A percentile compares a stretch with the other conserved stretches of the same genome.
These are phyloP conservation scores for Gymnodraco acuticeps DNA, from an alignment of 2,797 vertebrate genomes.

Conservation along the genomic window DNA sequence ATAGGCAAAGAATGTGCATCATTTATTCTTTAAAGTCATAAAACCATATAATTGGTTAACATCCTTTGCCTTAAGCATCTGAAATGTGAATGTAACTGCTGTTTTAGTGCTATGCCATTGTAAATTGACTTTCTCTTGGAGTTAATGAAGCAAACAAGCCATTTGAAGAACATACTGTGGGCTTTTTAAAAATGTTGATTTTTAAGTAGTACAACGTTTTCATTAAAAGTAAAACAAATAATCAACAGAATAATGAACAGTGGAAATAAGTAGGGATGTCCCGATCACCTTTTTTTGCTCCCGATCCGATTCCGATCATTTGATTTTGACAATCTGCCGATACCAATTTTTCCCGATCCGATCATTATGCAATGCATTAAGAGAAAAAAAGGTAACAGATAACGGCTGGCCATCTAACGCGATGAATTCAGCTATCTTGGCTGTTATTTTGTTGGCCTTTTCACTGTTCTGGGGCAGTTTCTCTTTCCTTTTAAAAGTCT, in stretches of 20 bases:
- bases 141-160: not conserved
- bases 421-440: too few species aligned
- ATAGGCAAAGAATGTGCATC: not conserved
- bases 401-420: too few species aligned
- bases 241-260: not conserved
- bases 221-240: not conserved
- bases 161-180: not conserved
- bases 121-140: not conserved
- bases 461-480: too few species aligned
- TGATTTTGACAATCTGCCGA: too few species aligned
- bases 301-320: too few species aligned
- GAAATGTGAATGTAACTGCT: not conserved
- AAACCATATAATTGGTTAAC: not conserved
- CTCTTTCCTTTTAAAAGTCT: too few species aligned
- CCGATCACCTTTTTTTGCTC: too few species aligned
- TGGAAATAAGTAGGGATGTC: not conserved
- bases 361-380: too few species aligned
- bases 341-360: too few species aligned
- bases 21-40: not conserved
- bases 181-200: not conserved
- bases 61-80: constrained; percentile 1
- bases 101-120: not conserved
- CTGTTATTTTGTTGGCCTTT: too few species aligned
- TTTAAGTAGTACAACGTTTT: not conserved
- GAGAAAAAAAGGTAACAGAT: too few species aligned